phyloP scores from a whole-genome alignment of 2,797 vertebrate species.

The Molossus molossus region DNA sequence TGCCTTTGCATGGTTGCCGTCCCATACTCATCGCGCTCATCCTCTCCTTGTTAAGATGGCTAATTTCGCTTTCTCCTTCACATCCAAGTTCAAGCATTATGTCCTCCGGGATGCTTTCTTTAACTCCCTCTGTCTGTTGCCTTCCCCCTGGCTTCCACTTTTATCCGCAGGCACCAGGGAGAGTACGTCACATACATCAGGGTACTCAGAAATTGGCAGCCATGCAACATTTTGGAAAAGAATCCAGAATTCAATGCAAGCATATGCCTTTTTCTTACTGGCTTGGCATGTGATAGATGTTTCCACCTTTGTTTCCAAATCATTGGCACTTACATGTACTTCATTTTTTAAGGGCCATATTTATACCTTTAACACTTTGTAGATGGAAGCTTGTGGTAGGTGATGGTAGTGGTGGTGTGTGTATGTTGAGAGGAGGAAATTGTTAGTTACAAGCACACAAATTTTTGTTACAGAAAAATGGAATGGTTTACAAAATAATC shows the following conservation, averaged over 20 bases:
- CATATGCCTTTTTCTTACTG: background rate
- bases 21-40: background rate
- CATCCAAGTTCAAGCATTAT: background rate
- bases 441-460: background rate
- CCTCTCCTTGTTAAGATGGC: background rate
- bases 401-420: background rate
- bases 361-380: conserved; percentile 34
- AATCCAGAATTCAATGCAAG: conserved; percentile 4
- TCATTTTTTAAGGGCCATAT: conserved; percentile 15
- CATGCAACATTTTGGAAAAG: background rate
- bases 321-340: conserved; percentile 9
- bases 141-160: background rate
- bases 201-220: background rate
- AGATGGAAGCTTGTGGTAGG: background rate
- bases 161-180: background rate
- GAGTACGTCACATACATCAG: no score
- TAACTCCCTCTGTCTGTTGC: background rate
- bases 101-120: background rate
- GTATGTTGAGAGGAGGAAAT: background rate
- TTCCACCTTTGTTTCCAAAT: background rate
- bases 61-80: conserved; percentile 1
- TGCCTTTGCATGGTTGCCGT: background rate
- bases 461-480: background rate
- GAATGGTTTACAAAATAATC: conserved; percentile 11
- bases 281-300: conserved; percentile 18